Evolutionary conservation across 2,113 vertebrate species (phyloP), one percentile per base, ranked within the genome.

Genomic region (Calypte anna): DNA sequence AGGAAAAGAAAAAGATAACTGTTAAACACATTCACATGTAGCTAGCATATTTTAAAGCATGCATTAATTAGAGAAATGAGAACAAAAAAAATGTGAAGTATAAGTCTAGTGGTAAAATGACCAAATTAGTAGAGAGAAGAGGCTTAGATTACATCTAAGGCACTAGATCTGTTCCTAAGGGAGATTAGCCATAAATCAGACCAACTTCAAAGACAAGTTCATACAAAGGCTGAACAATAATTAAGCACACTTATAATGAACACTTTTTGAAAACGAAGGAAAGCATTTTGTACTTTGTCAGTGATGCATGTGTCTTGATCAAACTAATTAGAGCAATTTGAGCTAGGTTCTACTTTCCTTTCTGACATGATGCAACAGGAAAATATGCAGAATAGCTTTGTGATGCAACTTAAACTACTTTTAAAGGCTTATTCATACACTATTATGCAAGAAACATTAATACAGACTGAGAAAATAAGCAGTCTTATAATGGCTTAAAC

Each of bases 151-250:
- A 43, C 24, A 82, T 66, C 30, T 75, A 53, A 77, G 4, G 46
- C 2, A 2, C 54, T 66, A 50, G 23, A 66, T 72, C 44, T 2
- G 2, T 57, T 90, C 59, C 73, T 77, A 80, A 81, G 27, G 24
- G 55, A 88, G 28, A 80, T 74, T 17, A 81, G 48, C 19, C 50
- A 62, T 88, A 93, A 83, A 88, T 77, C 80, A 78, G 63, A 81
- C 51, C n/a, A 94, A 68, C 44, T 88, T 93, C 59, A 91, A 77
- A 86, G 31, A 16, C 2, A 86, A 86, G 61, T 91, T 96, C 30
- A 86, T n/a, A 33, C 59, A 86, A 93, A 94, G 73, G 76, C 69
- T 64, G 91, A 81, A 61, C 53, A 84, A 67, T 70, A 66, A 86
- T 74, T 74, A 91, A 77, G 88, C 70, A 22, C 55, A 59, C 50